Base-by-base conservation (phyloP, 2,113 vertebrate species). In the Chamaetylas fuelleborni region DNA sequence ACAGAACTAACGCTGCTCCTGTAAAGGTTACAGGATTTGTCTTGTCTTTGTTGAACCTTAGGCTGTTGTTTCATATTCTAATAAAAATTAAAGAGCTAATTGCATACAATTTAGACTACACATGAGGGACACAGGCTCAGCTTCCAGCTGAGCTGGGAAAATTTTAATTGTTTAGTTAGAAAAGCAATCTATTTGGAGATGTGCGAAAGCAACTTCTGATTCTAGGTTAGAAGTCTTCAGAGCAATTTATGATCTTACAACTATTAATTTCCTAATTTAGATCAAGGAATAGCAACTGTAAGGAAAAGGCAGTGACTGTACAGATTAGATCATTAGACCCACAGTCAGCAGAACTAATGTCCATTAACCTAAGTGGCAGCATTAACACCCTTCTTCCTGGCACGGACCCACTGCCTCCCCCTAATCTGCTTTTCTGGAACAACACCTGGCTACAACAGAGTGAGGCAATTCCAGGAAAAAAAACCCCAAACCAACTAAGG, bases 231-330 rank as follows among this genome's bases (percentile, higher is more conserved):
- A 80, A 96, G 90, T 87, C 93, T 82, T 79, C 61, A 82, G 90
- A 96, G 90, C 85, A 91, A 93, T 88, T 93, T 91, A 91, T 69
- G 92, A 65, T 91, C 66, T 72, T 90, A 81, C 65, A 93, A 90
- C 90, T 94, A 91, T 93, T 94, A 90, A 88, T 95, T 87, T 93
- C 81, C 90, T 78, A 82, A 86, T 94, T 96, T 94, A 90, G 93
- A 88, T 34, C 0, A 6, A 88, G 73, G 62, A 96, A 94, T 65
- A 96, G 84, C 96, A 92, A 88, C n/a, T 61, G 62, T 88, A 90
- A 88, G 76, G 83, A 77, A 65, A 85, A 88, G 38, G 88, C 92
- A 94, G 71, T 80, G 86, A 78, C 76, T 92, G 83, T 71, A 64
- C 57, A 81, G 88, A 92, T 90, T 38, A 95, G 92, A 62, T 88